Percentiles rank a stretch among this genome's conserved stretches.
phyloP scores from a whole-genome alignment of 2,113 vertebrate species.

The Pantherophis guttatus region DNA sequence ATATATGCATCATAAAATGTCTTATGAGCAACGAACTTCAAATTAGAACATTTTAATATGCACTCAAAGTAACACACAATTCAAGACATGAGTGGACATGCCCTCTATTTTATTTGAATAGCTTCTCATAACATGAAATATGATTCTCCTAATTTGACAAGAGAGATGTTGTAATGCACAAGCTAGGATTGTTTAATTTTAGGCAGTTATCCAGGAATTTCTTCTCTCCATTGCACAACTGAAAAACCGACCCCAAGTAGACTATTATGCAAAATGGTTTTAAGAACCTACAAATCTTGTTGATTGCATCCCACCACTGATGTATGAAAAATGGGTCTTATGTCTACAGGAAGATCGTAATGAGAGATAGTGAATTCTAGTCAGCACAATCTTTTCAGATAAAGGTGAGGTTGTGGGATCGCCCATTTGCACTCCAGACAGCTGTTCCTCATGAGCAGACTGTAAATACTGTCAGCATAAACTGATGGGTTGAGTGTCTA shows the following conservation, averaged over 20 bases:
- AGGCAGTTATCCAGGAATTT: slow-evolving; percentile 10
- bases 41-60: not conserved
- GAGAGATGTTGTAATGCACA: not conserved
- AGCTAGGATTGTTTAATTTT: accelerated
- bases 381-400: not conserved
- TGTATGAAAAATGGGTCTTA: not conserved
- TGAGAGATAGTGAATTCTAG: not conserved
- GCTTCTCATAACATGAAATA: not conserved
- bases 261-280: not conserved
- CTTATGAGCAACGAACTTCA: slow-evolving; percentile 19
- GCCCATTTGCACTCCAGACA: not conserved
- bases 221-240: not conserved
- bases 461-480: not conserved
- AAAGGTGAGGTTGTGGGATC: not conserved
- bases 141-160: not conserved
- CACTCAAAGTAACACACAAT: not conserved
- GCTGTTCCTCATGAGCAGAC: not conserved
- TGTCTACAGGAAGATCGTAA: not conserved
- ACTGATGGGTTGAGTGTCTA: not conserved
- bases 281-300: not conserved
- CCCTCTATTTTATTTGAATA: not conserved
- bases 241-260: not conserved
- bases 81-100: not conserved
- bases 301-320: not conserved
- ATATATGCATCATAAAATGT: not conserved